Evolutionary conservation across 2,888 invertebrate species (phyloP).

Genomic region (Polymixis flavicincta): DNA sequence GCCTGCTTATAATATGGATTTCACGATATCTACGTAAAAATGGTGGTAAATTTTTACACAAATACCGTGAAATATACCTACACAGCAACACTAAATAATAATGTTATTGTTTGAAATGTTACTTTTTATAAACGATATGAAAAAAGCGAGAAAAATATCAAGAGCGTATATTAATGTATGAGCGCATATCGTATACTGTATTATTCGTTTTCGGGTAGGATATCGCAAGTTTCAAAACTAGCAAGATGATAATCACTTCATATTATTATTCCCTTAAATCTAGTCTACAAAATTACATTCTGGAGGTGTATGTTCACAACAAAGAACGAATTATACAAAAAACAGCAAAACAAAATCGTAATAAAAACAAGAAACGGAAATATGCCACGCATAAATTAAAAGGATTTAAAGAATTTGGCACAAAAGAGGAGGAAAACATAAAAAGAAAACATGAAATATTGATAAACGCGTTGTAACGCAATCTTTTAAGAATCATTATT

Average conservation of each 20-base stretch:
- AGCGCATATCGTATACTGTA: too few relatives aligned
- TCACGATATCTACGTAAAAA: neutral
- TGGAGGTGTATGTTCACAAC: slow-evolving; percentile 18
- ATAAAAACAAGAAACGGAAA: slow-evolving; percentile 51
- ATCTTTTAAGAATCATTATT: slow-evolving; percentile 62
- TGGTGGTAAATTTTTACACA: too few relatives aligned
- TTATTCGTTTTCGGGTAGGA: neutral
- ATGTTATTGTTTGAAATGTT: too few relatives aligned
- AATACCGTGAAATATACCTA: too few relatives aligned
- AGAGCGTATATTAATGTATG: too few relatives aligned
- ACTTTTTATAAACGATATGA: neutral
- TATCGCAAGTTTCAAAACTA: neutral
- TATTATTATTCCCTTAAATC: slow-evolving; percentile 8
- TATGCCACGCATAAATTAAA: slow-evolving; percentile 52
- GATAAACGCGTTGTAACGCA: slow-evolving; percentile 54
- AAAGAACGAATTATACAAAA: slow-evolving; percentile 23
- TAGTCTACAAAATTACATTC: slow-evolving; percentile 10
- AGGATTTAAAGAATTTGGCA: slow-evolving; percentile 54
- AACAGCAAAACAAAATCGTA: slow-evolving; percentile 34
- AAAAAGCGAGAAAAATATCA: neutral
- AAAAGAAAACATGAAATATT: slow-evolving; percentile 51
- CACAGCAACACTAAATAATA: too few relatives aligned
- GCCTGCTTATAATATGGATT: too few relatives aligned
- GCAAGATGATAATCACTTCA: neutral
- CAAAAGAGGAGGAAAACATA: slow-evolving; percentile 48